Evolutionary conservation across 2,888 invertebrate species (phyloP).

Genomic region (Dasysyrphus tricinctus): DNA sequence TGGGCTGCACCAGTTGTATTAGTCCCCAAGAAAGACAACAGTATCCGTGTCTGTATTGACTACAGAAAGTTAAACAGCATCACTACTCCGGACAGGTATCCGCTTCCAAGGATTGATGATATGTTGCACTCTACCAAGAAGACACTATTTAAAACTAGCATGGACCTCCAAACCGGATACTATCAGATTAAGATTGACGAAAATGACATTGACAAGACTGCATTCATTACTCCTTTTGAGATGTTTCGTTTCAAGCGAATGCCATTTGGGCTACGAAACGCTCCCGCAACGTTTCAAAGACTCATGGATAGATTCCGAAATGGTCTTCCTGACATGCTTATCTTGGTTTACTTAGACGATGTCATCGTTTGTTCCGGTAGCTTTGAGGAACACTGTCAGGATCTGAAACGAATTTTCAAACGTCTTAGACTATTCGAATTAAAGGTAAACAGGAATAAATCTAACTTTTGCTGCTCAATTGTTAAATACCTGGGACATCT

Average conservation of each 20-base stretch:
- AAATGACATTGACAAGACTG: constrained; percentile 44
- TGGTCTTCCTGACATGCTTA: constrained; percentile 69
- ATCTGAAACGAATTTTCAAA: too few relatives aligned
- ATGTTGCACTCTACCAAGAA: neutral
- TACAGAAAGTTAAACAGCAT: too few relatives aligned
- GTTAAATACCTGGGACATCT: constrained; percentile 35
- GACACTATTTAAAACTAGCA: neutral
- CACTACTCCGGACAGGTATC: too few relatives aligned
- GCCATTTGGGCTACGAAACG: constrained; percentile 18
- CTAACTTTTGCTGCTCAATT: constrained; percentile 10
- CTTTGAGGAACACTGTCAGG: too few relatives aligned
- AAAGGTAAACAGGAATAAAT: constrained; percentile 9
- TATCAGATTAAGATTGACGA: constrained; percentile 59
- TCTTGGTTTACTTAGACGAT: neutral
- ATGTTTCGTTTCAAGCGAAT: constrained; percentile 14
- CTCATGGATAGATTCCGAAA: constrained; percentile 76
- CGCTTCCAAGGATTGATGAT: constrained; percentile 81
- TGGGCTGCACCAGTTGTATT: too few relatives aligned
- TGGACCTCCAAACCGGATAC: constrained; percentile 61
- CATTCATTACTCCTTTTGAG: constrained; percentile 47
- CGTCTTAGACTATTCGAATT: neutral
- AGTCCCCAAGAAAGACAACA: too few relatives aligned
- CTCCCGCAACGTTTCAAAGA: constrained; percentile 79
- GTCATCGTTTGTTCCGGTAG: too few relatives aligned
- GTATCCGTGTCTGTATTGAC: too few relatives aligned